These are phyloP conservation scores for Eupithecia centaureata DNA, from an alignment of 2,888 invertebrate genomes.

Conservation along the genomic window DNA sequence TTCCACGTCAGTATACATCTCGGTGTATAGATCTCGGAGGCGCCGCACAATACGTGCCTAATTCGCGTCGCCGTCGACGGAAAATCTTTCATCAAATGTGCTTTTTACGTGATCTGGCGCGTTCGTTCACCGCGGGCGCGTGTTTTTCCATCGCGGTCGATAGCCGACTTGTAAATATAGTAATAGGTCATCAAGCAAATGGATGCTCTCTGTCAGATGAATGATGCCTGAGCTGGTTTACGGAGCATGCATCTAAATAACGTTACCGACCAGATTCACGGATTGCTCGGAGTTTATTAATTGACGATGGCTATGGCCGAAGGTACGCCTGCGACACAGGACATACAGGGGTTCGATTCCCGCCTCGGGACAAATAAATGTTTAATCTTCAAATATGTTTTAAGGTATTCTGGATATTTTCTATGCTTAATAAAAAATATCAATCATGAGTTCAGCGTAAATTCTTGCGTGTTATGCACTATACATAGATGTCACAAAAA, in stretches of 20 bases:
- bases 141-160: background rate
- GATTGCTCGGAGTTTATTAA: background rate
- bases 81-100: background rate
- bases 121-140: background rate
- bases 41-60: background rate
- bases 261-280: background rate
- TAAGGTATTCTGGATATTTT: too few relatives aligned
- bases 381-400: too few relatives aligned
- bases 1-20: background rate
- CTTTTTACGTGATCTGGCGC: background rate
- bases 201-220: constrained; percentile 7
- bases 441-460: too few relatives aligned
- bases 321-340: too few relatives aligned
- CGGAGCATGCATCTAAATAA: background rate
- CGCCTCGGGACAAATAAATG: too few relatives aligned
- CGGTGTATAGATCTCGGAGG: too few relatives aligned
- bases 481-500: too few relatives aligned
- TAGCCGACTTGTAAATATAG: background rate
- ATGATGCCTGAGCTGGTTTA: constrained; percentile 11
- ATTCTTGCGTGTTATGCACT: too few relatives aligned
- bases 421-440: too few relatives aligned
- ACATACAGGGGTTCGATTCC: too few relatives aligned
- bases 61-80: background rate
- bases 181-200: constrained; percentile 6
- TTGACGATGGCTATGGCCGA: background rate